Conservation (phyloP, 2,888 invertebrate species). For the Idaea aversata region DNA sequence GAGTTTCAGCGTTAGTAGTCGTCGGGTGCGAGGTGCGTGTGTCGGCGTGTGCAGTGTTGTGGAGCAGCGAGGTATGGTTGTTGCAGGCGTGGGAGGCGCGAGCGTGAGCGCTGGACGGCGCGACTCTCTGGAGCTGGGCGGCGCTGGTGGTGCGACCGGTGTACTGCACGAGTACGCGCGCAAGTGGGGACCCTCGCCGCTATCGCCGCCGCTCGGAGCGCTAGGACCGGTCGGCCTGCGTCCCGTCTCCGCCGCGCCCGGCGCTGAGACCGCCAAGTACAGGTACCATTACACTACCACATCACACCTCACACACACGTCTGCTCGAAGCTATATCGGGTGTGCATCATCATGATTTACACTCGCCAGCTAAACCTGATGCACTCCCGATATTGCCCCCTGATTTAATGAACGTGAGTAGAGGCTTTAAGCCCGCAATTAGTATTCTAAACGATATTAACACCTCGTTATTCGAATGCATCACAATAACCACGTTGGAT, state of each 20-base stretch:
- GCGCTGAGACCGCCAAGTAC: conserved; percentile 91
- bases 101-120: conserved; percentile 66
- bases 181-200: conserved; percentile 80
- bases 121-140: conserved; percentile 81
- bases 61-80: conserved; percentile 42
- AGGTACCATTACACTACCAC: conserved; percentile 64
- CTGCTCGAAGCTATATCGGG: too few relatives aligned
- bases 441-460: not conserved
- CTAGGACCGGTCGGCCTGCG: conserved; percentile 85
- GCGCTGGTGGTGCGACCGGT: conserved; percentile 53
- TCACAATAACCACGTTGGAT: conserved; percentile 7
- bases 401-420: conserved; percentile 14
- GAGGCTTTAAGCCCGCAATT: not conserved
- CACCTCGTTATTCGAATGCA: not conserved
- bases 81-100: conserved; percentile 76
- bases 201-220: conserved; percentile 87
- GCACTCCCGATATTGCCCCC: conserved; percentile 5
- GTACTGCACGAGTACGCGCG: conserved; percentile 77
- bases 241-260: conserved; percentile 86
- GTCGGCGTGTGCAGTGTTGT: conserved; percentile 23
- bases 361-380: not conserved
- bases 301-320: conserved; percentile 8
- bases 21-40: conserved; percentile 35
- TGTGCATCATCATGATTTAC: too few relatives aligned
- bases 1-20: conserved; percentile 23